Base-by-base conservation (phyloP, 2,888 invertebrate genomes). In the Hyalella azteca region DNA sequence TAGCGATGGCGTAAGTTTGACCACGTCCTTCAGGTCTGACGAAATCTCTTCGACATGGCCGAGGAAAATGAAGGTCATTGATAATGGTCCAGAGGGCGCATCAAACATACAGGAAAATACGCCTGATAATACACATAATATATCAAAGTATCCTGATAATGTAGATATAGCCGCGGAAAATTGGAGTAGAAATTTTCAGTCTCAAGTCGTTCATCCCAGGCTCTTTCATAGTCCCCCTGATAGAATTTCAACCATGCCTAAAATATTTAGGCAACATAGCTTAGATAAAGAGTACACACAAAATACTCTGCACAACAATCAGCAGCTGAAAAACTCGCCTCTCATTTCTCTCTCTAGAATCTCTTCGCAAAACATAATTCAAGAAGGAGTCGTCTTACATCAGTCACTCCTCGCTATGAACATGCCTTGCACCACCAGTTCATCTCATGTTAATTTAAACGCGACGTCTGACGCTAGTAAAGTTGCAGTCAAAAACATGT, bases 61-160 rank as follows among this genome's bases (percentile, higher is more conserved):
- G 9, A 80, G 83, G 22, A 81, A 83, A 79, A 50, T 81, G n/a
- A 54, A 78, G 32, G 76, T 76, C 3, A 79, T 73, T 9, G 78
- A 79, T 59, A 81, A 79, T 77, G 77, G 79, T 78, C 82, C 79
- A 81, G 82, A 81, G 82, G 82, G 82, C 77, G 78, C 77, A 60
- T 60, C 22, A 40, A 59, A 60, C 32, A 26, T 36, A 40, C 11
- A 32, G 54, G 54, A 54, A 13, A 54, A 54, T 13, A 22, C 5
- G 4, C 54, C 54, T 54, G 54, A 54, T 54, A 54, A 54, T 5
- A 9, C 54, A 13, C 54, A 29, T 7, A 29, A 54, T 22, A 22
- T 26, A 22, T 26, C 54, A 9, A 54, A 22, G 2, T 26, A 26
- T 26, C 54, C 26, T 9, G 54, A 54, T 3, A 22, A 26, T 54